These are phyloP conservation scores for Menura novaehollandiae DNA, from an alignment of 2,113 vertebrate species.

Conservation along the genomic window DNA sequence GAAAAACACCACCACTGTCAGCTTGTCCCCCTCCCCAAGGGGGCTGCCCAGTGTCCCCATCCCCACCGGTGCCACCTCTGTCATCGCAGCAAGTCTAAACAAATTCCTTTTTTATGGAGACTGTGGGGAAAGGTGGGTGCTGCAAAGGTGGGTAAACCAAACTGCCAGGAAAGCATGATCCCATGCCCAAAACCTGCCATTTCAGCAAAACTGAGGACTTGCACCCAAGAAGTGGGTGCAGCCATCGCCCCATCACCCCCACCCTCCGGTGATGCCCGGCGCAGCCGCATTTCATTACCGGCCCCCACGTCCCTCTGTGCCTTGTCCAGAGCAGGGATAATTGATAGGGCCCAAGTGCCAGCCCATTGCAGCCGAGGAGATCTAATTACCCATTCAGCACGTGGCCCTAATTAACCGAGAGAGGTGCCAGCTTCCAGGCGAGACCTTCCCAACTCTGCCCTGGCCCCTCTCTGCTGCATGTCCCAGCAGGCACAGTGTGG, in stretches of 20 bases:
- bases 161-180: background rate
- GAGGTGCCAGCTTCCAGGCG: background rate
- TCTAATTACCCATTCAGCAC: slow-evolving; percentile 26
- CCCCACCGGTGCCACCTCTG: background rate
- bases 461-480: accelerated
- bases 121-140: background rate
- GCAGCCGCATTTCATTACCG: background rate
- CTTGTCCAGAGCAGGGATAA: slow-evolving; percentile 33
- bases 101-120: background rate
- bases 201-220: background rate
- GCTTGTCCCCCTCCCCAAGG: background rate
- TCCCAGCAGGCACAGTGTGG: accelerated
- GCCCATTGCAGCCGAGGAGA: slow-evolving; percentile 13
- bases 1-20: background rate
- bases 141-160: background rate
- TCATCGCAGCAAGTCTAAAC: accelerated
- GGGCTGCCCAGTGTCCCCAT: background rate
- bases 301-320: background rate
- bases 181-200: accelerated
- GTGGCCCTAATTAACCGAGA: slow-evolving; percentile 3
- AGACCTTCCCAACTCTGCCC: background rate
- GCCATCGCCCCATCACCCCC: background rate
- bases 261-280: accelerated
- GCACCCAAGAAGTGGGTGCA: background rate
- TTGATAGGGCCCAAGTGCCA: slow-evolving; percentile 47